Conservation (phyloP, 92 coral and sea anemone genomes). For the Epizoanthus rinbou region DNA sequence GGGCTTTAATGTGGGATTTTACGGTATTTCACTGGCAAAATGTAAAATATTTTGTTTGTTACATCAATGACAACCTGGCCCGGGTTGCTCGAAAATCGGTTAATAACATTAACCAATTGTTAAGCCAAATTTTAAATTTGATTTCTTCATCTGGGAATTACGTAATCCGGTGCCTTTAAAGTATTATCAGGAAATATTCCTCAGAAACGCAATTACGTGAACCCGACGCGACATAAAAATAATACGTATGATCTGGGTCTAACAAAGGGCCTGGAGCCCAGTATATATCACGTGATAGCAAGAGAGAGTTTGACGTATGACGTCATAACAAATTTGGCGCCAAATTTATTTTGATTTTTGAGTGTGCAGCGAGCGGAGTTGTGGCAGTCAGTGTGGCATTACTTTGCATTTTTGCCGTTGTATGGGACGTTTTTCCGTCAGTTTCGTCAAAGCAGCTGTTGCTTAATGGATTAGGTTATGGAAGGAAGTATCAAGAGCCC, state of each 20-base stretch:
- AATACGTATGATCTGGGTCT: too few species aligned
- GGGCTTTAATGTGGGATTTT: too few species aligned
- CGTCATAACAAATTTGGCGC: slow-evolving; percentile 89
- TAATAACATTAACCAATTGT: too few species aligned
- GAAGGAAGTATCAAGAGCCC: slow-evolving; percentile 85
- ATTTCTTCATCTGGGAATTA: too few species aligned
- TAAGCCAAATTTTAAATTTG: too few species aligned
- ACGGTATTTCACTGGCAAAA: neutral
- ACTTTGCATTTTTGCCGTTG: neutral
- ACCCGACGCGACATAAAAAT: too few species aligned
- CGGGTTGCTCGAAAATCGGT: too few species aligned
- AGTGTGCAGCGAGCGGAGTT: neutral
- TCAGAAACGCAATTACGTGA: too few species aligned
- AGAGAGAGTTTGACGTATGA: slow-evolving; percentile 8
- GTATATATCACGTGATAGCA: slow-evolving; percentile 16
- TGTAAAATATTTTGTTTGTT: neutral
- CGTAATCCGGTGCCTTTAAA: too few species aligned
- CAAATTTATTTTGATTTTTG: slow-evolving; percentile 68
- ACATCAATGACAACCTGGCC: neutral
- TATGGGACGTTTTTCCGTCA: slow-evolving; percentile 49
- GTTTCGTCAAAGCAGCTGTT: slow-evolving; percentile 9
- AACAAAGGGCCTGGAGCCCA: slow-evolving; percentile 22
- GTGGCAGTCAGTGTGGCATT: neutral
- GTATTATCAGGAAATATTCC: too few species aligned
- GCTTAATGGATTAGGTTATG: slow-evolving; percentile 50